Base-by-base conservation (phyloP, 2,888 invertebrate species). In the Hirtodrosophila trivittata region DNA sequence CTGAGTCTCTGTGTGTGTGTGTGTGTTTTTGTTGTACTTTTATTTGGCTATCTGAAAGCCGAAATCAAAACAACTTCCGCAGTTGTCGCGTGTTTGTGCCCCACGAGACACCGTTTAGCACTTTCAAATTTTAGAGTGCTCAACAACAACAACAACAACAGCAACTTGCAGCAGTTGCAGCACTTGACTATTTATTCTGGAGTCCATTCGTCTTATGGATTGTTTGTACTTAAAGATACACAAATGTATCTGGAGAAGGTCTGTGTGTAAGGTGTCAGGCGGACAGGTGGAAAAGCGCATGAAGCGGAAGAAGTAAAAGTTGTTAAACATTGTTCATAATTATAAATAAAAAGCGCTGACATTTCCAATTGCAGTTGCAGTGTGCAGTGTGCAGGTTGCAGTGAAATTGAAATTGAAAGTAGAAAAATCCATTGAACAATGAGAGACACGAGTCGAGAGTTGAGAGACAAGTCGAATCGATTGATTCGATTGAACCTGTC, bases 341-440 rank as follows among this genome's bases (percentile, higher is more conserved):
- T 69, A 68, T 55, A 67, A 63, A 56, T 64, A 42, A 56, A 50
- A 51, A 57, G 32, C 35, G 46, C 65, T 41, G 59, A 59, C 63
- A 63, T 62, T 65, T 54, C 18, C 18, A 21, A 21, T 21, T 21
- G 18, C 18, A 21, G 18, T 21, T 21, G 37, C 38, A 46, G 26
- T 49, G 43, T 56, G 57, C 43, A 21, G 18, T 21, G 18, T n/a
- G n/a, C n/a, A n/a, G n/a, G n/a, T n/a, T n/a, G n/a, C n/a, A n/a
- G n/a, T n/a, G n/a, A n/a, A n/a, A 73, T 66, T 71, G 81, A 80
- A 84, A 84, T 72, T 75, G 81, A 80, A 84, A 80, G 77, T 77
- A 49, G 5, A 28, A n/a, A 35, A n/a, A 1, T 8, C 12, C 1
- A 35, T n/a, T 1, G 8, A 35, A 9, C n/a, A 9, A 18, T 18